Percentiles rank a stretch among this genome's conserved stretches.
phyloP scores from a whole-genome alignment of 2,797 vertebrate genomes.

The Muraenolepis orangiensis region DNA sequence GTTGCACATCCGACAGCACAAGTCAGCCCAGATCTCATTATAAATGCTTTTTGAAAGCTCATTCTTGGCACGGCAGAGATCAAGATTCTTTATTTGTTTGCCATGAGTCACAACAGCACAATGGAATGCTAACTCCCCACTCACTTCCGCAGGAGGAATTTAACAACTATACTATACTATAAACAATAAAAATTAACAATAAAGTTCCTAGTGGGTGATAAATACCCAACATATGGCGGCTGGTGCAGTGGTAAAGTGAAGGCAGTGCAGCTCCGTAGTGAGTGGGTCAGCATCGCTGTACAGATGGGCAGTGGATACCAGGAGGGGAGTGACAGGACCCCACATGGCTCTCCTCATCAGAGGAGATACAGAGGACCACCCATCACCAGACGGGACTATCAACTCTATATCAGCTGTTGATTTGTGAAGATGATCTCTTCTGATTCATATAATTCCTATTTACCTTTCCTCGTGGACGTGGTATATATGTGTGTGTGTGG shows the following conservation, averaged over 20 bases:
- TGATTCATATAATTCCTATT: neutral
- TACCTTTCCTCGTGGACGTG: neutral
- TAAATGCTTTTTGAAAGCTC: constrained; percentile 57
- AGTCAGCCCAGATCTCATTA: constrained; percentile 57
- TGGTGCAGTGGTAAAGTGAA: no score
- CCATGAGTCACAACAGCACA: no score
- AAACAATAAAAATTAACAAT: no score
- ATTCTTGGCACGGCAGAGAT: constrained; percentile 41
- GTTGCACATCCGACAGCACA: constrained; percentile 27
- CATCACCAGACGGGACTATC: neutral
- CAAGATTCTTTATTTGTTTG: no score
- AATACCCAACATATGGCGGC: no score
- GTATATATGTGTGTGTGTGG: neutral
- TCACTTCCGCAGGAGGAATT: no score
- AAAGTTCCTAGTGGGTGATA: no score
- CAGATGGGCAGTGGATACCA: no score
- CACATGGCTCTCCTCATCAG: neutral
- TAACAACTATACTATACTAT: no score
- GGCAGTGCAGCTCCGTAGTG: no score
- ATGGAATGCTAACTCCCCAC: no score
- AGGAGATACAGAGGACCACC: neutral
- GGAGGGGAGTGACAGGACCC: constrained; percentile 40
- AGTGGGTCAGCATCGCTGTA: no score
- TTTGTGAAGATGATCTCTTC: neutral
- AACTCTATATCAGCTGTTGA: neutral